Evolutionary conservation across 1,140 invertebrate species (phyloP).

Genomic region (Neodiprion fabricii): DNA sequence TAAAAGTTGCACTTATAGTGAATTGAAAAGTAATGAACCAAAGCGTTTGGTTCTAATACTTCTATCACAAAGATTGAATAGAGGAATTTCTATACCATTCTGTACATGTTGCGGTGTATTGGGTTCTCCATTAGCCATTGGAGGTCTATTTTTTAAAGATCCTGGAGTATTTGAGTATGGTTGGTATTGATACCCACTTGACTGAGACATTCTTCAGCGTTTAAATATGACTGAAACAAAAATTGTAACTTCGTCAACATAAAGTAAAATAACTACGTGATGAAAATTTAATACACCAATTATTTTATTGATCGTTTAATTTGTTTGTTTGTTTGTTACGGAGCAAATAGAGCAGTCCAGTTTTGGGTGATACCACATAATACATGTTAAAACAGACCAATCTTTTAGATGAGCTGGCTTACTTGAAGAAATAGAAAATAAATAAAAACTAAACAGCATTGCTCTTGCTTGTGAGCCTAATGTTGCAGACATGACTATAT

Average conservation of each 20-base stretch:
- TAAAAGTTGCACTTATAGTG: neutral
- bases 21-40: conserved; percentile 10
- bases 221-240: conserved; percentile 6
- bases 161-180: conserved; percentile 38
- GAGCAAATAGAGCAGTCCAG: too few relatives aligned
- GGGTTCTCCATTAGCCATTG: conserved; percentile 47
- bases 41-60: conserved; percentile 3
- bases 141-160: conserved; percentile 41
- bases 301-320: too few relatives aligned
- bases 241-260: neutral
- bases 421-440: too few relatives aligned
- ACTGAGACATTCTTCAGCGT: neutral
- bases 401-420: too few relatives aligned
- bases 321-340: too few relatives aligned
- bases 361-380: too few relatives aligned
- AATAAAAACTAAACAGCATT: too few relatives aligned
- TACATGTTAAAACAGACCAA: too few relatives aligned
- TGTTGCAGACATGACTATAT: too few relatives aligned
- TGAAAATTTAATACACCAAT: too few relatives aligned
- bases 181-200: conserved; percentile 40
- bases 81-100: conserved; percentile 49
- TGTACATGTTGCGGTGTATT: conserved; percentile 41
- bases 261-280: too few relatives aligned
- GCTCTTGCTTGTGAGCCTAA: too few relatives aligned
- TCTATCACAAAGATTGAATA: conserved; percentile 48